phyloP scores from a whole-genome alignment of 2,888 invertebrate species.

The Lordiphosa andalusiaca region DNA sequence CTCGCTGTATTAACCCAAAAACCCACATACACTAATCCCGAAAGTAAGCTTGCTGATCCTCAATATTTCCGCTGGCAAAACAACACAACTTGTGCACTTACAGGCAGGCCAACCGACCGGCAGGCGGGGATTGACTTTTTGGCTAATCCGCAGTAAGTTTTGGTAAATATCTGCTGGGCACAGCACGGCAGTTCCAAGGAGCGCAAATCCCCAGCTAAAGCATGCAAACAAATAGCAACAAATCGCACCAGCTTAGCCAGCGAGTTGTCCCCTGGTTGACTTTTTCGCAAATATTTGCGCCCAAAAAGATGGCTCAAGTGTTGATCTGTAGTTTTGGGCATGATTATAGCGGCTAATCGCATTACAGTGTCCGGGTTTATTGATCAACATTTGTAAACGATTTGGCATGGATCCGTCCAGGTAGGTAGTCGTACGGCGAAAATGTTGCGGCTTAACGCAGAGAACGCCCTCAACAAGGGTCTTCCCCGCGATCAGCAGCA shows the following conservation, averaged over 20 bases:
- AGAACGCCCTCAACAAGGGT: constrained; percentile 51
- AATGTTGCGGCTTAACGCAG: constrained; percentile 61
- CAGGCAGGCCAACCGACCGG: too few relatives aligned
- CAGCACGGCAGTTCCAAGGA: constrained; percentile 22
- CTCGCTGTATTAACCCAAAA: too few relatives aligned
- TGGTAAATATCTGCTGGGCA: constrained; percentile 51
- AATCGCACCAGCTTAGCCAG: constrained; percentile 56
- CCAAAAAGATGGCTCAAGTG: constrained; percentile 54
- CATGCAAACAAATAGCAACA: constrained; percentile 71
- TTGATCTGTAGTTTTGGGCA: constrained; percentile 61
- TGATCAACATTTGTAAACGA: constrained; percentile 80
- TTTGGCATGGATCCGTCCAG: constrained; percentile 44
- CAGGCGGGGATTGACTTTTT: constrained; percentile 58
- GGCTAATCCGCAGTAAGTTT: constrained; percentile 58
- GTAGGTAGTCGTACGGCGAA: constrained; percentile 25
- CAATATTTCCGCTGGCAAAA: constrained; percentile 28
- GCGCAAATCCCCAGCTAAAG: constrained; percentile 64
- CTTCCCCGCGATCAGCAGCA: constrained; percentile 61
- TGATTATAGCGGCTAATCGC: constrained; percentile 79
- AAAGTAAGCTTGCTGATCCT: constrained; percentile 20
- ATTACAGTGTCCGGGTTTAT: constrained; percentile 70
- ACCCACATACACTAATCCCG: not conserved
- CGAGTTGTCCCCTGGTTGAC: constrained; percentile 50
- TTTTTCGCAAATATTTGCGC: constrained; percentile 75
- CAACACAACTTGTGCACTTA: not conserved